Percentiles rank a stretch among this genome's conserved stretches.
phyloP scores from a whole-genome alignment of 2,113 vertebrate genomes.

The Nyctereutes procyonoides region DNA sequence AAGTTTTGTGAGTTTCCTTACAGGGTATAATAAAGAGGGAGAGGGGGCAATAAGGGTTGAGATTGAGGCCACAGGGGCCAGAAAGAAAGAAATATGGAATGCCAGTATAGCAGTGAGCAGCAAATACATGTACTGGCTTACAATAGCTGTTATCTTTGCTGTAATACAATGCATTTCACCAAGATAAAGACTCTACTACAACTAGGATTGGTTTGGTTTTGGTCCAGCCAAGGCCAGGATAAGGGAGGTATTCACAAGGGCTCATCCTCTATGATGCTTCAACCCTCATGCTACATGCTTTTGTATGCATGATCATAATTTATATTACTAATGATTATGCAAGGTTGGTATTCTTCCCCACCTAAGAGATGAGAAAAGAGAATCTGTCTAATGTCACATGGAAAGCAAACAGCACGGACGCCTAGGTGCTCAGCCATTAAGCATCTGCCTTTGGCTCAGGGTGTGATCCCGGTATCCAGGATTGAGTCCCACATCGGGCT shows the following conservation, averaged over 20 bases:
- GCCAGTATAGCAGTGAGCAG: neutral
- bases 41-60: neutral
- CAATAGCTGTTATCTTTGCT: neutral
- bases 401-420: neutral
- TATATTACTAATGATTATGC: neutral
- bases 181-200: neutral
- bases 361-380: neutral
- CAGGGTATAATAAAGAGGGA: neutral
- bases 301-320: neutral
- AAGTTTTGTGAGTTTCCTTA: neutral
- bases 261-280: neutral
- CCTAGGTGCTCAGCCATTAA: too few relatives aligned
- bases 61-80: neutral
- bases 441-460: too few relatives aligned
- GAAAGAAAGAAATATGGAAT: neutral
- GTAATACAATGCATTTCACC: neutral
- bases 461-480: too few relatives aligned
- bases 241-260: neutral
- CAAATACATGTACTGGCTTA: neutral
- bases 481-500: too few relatives aligned
- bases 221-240: neutral
- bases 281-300: neutral
- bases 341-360: neutral
- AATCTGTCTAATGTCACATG: neutral
- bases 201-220: neutral